These are phyloP conservation scores for Lacanobia oleracea DNA, from an alignment of 2,888 invertebrate genomes.

Conservation along the genomic window DNA sequence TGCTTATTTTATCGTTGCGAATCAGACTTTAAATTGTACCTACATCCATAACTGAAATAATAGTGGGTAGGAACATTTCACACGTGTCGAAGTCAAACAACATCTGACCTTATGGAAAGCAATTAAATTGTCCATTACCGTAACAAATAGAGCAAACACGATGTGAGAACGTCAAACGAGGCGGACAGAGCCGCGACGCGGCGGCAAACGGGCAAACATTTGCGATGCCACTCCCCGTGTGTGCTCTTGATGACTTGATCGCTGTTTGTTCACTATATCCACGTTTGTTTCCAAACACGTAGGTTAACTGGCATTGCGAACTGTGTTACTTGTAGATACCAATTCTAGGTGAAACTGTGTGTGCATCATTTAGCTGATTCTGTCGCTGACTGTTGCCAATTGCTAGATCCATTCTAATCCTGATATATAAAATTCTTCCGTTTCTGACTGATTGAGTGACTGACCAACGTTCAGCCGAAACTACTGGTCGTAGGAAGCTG, in stretches of 20 bases:
- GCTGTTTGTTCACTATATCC: slow-evolving; percentile 75
- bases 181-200: slow-evolving; percentile 69
- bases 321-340: too few species aligned
- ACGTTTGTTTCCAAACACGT: slow-evolving; percentile 54
- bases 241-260: slow-evolving; percentile 70
- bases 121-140: slow-evolving; percentile 86
- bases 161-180: slow-evolving; percentile 75
- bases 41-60: slow-evolving; percentile 9
- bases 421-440: too few species aligned
- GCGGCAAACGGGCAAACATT: slow-evolving; percentile 85
- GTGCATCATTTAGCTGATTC: background rate
- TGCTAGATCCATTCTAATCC: too few species aligned
- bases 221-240: slow-evolving; percentile 80
- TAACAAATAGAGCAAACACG: slow-evolving; percentile 83
- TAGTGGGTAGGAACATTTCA: slow-evolving; percentile 28
- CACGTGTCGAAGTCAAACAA: slow-evolving; percentile 71
- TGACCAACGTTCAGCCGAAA: too few species aligned
- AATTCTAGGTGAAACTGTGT: background rate
- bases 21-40: slow-evolving; percentile 1
- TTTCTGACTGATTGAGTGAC: too few species aligned
- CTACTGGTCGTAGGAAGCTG: too few species aligned
- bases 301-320: slow-evolving; percentile 21
- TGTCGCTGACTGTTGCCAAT: background rate
- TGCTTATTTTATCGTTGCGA: background rate
- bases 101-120: slow-evolving; percentile 77